phyloP scores from a whole-genome alignment of 2,888 invertebrate species.

The Acronicta alni region DNA sequence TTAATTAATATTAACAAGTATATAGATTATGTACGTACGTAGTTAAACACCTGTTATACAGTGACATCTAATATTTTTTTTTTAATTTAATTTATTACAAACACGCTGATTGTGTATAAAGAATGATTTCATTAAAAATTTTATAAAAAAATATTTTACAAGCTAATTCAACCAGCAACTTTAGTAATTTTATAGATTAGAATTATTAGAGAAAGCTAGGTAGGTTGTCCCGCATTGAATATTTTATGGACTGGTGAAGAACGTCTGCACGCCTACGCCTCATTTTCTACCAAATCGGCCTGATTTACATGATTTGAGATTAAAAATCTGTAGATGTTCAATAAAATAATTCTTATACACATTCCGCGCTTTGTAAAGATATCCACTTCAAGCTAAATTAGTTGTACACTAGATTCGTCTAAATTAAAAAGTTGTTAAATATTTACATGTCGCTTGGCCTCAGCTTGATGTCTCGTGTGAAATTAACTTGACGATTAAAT shows the following conservation, averaged over 20 bases:
- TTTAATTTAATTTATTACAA: constrained; percentile 77
- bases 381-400: constrained; percentile 81
- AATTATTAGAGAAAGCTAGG: no score
- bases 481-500: neutral
- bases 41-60: constrained; percentile 88
- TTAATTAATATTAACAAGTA: constrained; percentile 87
- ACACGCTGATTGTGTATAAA: constrained; percentile 68
- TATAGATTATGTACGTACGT: constrained; percentile 86
- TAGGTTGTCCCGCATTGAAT: no score
- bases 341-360: constrained; percentile 53
- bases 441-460: constrained; percentile 71
- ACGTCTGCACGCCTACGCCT: no score
- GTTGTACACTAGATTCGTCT: constrained; percentile 79
- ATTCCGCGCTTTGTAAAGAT: constrained; percentile 72
- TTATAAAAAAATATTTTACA: neutral
- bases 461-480: constrained; percentile 60
- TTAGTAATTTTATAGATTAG: no score
- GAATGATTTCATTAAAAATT: constrained; percentile 19
- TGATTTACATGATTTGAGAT: no score
- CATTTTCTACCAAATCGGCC: no score
- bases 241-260: no score
- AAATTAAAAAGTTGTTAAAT: constrained; percentile 78
- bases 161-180: no score
- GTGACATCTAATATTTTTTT: constrained; percentile 87
- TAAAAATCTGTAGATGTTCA: no score